Percentiles rank a stretch among this genome's conserved stretches.
Conservation (phyloP, 1,140 invertebrate genomes). For the Ips nitidus region DNA sequence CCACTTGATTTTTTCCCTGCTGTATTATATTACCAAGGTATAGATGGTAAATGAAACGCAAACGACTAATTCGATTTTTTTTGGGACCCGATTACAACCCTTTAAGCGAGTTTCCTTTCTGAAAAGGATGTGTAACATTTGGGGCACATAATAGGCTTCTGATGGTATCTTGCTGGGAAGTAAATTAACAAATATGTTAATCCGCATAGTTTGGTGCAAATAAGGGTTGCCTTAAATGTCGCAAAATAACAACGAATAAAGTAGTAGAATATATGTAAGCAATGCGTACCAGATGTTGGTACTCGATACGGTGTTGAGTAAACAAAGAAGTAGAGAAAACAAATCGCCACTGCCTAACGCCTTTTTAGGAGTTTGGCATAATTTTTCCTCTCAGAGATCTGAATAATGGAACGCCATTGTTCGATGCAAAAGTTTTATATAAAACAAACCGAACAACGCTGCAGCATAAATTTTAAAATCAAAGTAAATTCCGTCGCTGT, state of each 20-base stretch:
- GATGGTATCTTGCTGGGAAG: conserved; percentile 13
- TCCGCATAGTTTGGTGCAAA: background rate
- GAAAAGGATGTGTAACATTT: conserved; percentile 19
- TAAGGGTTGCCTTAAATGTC: conserved; percentile 2
- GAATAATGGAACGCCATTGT: background rate
- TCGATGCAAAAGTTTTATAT: too few relatives aligned
- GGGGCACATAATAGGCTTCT: conserved; percentile 16
- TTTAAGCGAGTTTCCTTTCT: conserved; percentile 13
- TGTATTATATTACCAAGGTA: conserved; percentile 13
- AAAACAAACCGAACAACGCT: too few relatives aligned
- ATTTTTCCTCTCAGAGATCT: background rate
- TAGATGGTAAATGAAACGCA: conserved; percentile 15
- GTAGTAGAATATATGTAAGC: background rate
- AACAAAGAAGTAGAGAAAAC: conserved; percentile 14
- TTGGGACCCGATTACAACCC: conserved; percentile 17
- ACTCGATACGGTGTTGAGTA: conserved; percentile 8
- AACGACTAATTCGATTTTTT: conserved; percentile 23
- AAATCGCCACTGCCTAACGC: conserved; percentile 4
- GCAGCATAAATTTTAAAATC: too few relatives aligned
- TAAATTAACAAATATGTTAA: conserved; percentile 10
- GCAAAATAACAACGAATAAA: background rate
- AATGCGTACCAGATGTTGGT: conserved; percentile 11
- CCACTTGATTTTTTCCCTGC: conserved; percentile 30
- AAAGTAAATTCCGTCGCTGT: too few relatives aligned
- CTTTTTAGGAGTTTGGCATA: background rate